Conservation (phyloP, 2,113 vertebrate genomes). For the Steatornis caripensis region DNA sequence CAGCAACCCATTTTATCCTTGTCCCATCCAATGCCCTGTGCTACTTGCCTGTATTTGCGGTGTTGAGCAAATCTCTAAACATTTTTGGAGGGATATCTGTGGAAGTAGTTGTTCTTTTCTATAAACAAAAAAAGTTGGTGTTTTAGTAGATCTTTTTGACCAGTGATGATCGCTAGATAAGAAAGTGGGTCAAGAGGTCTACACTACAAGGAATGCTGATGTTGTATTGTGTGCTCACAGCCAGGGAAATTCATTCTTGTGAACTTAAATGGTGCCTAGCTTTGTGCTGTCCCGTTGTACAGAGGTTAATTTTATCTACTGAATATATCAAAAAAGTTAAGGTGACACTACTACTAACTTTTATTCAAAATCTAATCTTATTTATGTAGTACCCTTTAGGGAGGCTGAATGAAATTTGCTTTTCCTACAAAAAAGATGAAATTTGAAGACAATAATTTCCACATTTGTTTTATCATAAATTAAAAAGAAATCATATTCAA, state of each 20-base stretch:
- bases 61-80: not conserved
- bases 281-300: not conserved
- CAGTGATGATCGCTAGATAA: not conserved
- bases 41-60: not conserved
- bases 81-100: not conserved
- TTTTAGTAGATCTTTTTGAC: not conserved
- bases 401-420: not conserved
- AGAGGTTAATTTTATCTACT: not conserved
- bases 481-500: not conserved
- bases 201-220: not conserved
- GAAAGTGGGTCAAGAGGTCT: not conserved
- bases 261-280: not conserved
- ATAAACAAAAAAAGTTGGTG: too few relatives aligned
- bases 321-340: not conserved
- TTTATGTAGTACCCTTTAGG: not conserved
- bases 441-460: not conserved
- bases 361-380: not conserved
- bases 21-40: not conserved
- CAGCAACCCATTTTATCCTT: not conserved
- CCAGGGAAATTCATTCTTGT: not conserved
- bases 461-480: not conserved
- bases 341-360: not conserved
- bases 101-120: too few relatives aligned
- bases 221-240: not conserved
- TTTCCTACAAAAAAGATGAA: not conserved